Base-by-base conservation (phyloP, 2,113 vertebrate species). In the Carollia perspicillata region DNA sequence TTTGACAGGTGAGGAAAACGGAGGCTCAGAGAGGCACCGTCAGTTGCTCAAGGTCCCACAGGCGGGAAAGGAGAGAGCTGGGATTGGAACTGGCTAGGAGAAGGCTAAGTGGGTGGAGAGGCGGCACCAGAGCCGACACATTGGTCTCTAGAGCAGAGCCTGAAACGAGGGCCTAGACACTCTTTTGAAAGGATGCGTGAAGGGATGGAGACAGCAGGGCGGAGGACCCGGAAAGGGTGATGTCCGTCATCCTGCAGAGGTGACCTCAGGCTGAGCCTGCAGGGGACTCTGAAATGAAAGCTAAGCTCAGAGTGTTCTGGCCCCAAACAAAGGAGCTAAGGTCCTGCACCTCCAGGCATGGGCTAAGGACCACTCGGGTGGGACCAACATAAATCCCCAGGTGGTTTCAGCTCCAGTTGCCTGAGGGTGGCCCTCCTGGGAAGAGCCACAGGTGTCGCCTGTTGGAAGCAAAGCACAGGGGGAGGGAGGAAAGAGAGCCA, bases 121-220 rank as follows among this genome's bases (percentile, higher is more conserved):
- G 49, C 9, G 60, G 58, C 23, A 11, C 30, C 44, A 14, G 58
- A 49, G 26, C 77, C 30, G 5, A 35, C n/a, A 4, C 4, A 1
- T 42, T 10, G 47, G 8, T 40, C 68, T 51, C 18, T 0, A n/a
- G 42, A 60, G 66, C 49, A 26, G 75, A 23, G 9, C 7, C 58
- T 26, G 83, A 35, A 33, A 1, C 1, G 28, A 66, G 84, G 81
- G 33, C 10, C 35, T 17, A 42, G 42, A 33, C 23, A 9, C 10
- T n/a, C n/a, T n/a, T n/a, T n/a, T n/a, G n/a, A 18, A 0, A 26
- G 4, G 69, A 40, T 5, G 1, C 22, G 0, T 1, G 23, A 47
- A 58, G 40, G 53, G 33, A 10, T 0, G 4, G 78, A 20, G 11
- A 35, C 79, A 58, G 47, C 5, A 4, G 12, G 58, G 3, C 1